phyloP scores from a whole-genome alignment of 2,888 invertebrate genomes.

The Orgyia antiqua region DNA sequence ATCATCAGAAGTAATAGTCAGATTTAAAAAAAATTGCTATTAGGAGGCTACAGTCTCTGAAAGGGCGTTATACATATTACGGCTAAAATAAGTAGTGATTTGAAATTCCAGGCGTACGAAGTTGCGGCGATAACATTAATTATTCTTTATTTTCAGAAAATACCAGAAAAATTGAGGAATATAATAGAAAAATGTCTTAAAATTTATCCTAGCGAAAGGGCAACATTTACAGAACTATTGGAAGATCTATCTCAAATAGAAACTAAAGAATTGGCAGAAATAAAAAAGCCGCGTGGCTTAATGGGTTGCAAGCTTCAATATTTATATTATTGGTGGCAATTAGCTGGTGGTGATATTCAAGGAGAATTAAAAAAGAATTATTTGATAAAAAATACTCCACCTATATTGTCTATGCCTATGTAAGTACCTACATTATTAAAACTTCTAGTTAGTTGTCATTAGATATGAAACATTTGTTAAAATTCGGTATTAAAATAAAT shows the following conservation, averaged over 20 bases:
- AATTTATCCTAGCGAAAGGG: constrained; percentile 78
- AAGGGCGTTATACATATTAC: no score
- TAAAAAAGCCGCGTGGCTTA: constrained; percentile 61
- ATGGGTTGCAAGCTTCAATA: constrained; percentile 83
- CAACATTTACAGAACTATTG: constrained; percentile 79
- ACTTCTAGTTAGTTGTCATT: no score
- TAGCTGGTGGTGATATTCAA: constrained; percentile 96
- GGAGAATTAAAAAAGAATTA: constrained; percentile 94
- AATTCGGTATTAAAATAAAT: no score
- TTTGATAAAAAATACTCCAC: constrained; percentile 90
- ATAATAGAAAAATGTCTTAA: constrained; percentile 85
- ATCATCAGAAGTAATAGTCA: no score
- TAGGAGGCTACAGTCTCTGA: no score
- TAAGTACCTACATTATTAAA: no score
- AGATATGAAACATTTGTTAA: no score
- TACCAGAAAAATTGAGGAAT: constrained; percentile 77
- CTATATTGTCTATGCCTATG: constrained; percentile 88
- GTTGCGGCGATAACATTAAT: no score
- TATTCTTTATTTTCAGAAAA: constrained; percentile 53
- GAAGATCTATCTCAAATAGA: constrained; percentile 48
- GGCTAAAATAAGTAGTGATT: no score
- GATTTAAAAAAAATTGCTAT: no score
- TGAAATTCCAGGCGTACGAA: no score
- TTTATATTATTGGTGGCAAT: constrained; percentile 95
- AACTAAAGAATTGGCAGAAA: constrained; percentile 57